phyloP scores from a whole-genome alignment of 1,140 invertebrate species.

The Pogonomyrmex californicus region DNA sequence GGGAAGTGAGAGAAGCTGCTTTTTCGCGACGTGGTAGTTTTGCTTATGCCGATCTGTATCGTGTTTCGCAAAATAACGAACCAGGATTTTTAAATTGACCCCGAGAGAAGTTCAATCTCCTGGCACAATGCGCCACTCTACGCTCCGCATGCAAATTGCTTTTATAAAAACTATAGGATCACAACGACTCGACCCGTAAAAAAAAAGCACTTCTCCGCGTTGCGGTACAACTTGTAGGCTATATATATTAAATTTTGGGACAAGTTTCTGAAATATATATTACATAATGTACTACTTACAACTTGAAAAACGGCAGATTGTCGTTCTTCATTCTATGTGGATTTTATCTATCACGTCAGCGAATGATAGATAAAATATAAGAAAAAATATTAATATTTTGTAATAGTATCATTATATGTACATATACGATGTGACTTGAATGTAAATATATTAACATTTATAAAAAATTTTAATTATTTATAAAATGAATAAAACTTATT shows the following conservation, averaged over 20 bases:
- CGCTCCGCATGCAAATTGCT: constrained; percentile 77
- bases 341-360: neutral
- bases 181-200: constrained; percentile 36
- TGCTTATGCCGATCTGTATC: constrained; percentile 20
- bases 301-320: neutral
- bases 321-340: too few species aligned
- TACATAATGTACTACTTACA: neutral
- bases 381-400: neutral
- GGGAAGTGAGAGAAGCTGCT: constrained; percentile 32
- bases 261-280: neutral
- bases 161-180: constrained; percentile 74
- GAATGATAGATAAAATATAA: neutral
- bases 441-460: neutral
- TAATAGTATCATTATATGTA: neutral
- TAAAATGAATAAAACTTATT: neutral
- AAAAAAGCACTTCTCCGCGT: neutral
- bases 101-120: constrained; percentile 74
- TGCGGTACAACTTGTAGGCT: constrained; percentile 2
- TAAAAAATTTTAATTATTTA: neutral
- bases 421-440: neutral
- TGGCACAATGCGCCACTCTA: constrained; percentile 70
- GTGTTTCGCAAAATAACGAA: constrained; percentile 70
- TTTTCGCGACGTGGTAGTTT: constrained; percentile 42
- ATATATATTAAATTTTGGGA: neutral
- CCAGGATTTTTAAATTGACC: constrained; percentile 71